Base-by-base conservation (phyloP, 2,113 vertebrate genomes). In the Lagopus leucura region DNA sequence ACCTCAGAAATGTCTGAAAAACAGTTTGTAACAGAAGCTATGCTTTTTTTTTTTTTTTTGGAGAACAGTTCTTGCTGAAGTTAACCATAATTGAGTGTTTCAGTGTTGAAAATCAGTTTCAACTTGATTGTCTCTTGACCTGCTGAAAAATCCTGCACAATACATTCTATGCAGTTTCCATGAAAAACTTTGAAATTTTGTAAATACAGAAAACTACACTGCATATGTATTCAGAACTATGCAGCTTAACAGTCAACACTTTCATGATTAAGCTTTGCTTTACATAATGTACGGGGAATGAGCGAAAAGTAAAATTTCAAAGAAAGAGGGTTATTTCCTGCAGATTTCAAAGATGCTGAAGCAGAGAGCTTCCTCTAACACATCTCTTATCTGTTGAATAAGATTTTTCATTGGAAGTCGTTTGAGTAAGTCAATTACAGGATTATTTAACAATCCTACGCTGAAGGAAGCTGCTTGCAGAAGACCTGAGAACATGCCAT, bases 271-370 rank as follows among this genome's bases (percentile, higher is more conserved):
- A 96, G 88, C 50, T 89, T 79, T 60, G 45, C 36, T 82, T 84
- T 92, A 92, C n/a, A 69, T 72, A 89, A 93, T 55, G 43, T n/a
- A 60, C 10, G 4, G 40, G 63, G 42, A 89, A 87, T 34, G 47
- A 84, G 58, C 52, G 65, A 84, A 83, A 88, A 91, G 52, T 47
- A 90, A 86, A 82, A 92, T 65, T 90, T 76, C 79, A 75, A 76
- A 91, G 72, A 55, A 85, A 85, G 90, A 65, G 12, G 6, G 21
- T 74, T 90, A 43, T 40, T 91, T 89, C 69, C 76, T 61, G 65
- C 54, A 67, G 75, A 80, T 93, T 94, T 92, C 94, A 91, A 95
- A 97, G 85, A 74, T 32, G 67, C 11, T 55, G 60, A 92, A 79
- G 72, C 25, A 88, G 75, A 86, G 61, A 83, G 61, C 36, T 72